A percentile compares a stretch with the other conserved stretches of the same genome.
Conservation (phyloP, 2,113 vertebrate species). For the Anseranas semipalmata region DNA sequence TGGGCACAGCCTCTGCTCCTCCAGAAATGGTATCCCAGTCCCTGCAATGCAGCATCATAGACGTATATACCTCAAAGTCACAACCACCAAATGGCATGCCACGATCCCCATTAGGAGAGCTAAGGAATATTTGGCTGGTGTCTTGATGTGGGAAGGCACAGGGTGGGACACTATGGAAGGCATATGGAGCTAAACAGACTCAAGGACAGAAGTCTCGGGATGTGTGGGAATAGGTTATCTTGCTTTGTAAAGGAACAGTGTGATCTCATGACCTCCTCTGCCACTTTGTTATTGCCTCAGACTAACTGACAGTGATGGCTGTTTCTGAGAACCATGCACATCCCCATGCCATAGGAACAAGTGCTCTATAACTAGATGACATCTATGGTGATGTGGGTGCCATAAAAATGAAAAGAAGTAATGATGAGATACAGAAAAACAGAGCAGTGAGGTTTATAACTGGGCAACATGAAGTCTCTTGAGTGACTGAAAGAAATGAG, state of each 20-base stretch:
- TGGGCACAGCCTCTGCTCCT: neutral
- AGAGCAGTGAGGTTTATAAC: neutral
- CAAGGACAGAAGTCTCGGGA: neutral
- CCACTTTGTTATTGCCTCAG: neutral
- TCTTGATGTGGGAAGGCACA: neutral
- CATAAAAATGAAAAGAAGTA: neutral
- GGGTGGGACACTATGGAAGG: neutral
- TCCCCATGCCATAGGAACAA: neutral
- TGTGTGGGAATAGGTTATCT: neutral
- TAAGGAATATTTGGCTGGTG: neutral
- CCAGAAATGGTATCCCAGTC: neutral
- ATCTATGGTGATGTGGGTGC: neutral
- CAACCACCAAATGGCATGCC: neutral
- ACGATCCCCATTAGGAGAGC: neutral
- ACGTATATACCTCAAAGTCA: neutral
- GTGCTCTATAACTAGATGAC: neutral
- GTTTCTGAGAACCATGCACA: neutral
- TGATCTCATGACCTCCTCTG: neutral
- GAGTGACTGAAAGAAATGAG: neutral
- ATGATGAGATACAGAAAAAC: neutral
- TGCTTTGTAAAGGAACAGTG: neutral
- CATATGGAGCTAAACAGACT: neutral
- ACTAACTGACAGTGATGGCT: neutral
- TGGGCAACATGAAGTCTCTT: neutral
- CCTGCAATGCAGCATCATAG: neutral